phyloP scores from a whole-genome alignment of 2,113 vertebrate genomes.

The Acrocephalus kingi region DNA sequence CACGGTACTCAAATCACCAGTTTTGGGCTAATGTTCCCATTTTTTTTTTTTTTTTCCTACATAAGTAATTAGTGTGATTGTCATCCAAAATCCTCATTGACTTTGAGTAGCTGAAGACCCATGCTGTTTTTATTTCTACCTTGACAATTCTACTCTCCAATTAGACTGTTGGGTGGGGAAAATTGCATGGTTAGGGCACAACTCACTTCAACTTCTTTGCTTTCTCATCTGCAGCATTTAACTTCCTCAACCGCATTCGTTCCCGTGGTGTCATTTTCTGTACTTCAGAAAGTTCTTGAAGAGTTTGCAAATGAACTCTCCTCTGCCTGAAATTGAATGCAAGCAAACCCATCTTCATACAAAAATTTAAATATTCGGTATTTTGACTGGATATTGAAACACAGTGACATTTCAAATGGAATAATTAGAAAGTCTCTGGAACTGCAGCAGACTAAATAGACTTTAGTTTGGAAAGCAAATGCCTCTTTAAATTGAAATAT shows the following conservation, averaged over 20 bases:
- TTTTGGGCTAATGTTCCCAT: background rate
- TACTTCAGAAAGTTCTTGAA: constrained; percentile 79
- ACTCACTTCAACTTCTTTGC: constrained; percentile 78
- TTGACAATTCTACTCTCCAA: background rate
- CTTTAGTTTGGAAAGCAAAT: constrained; percentile 43
- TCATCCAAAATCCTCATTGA: background rate
- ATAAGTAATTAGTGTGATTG: background rate
- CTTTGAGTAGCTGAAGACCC: background rate
- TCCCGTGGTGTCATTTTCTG: constrained; percentile 84
- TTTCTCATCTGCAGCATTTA: constrained; percentile 78
- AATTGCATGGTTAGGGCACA: background rate
- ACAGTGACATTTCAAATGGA: constrained; percentile 4
- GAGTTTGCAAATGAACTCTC: constrained; percentile 82
- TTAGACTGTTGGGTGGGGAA: background rate
- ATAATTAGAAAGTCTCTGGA: constrained; percentile 40
- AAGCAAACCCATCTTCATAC: background rate
- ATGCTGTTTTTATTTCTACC: background rate
- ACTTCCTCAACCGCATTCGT: constrained; percentile 80
- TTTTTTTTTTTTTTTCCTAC: background rate
- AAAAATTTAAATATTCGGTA: constrained; percentile 30
- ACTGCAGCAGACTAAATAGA: constrained; percentile 41
- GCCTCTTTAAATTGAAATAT: constrained; percentile 51
- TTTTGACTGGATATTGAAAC: constrained; percentile 30
- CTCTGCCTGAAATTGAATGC: constrained; percentile 71
- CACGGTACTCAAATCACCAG: background rate